These are phyloP conservation scores for Dreissena polymorpha DNA, from an alignment of 1,140 invertebrate species.

Conservation along the genomic window DNA sequence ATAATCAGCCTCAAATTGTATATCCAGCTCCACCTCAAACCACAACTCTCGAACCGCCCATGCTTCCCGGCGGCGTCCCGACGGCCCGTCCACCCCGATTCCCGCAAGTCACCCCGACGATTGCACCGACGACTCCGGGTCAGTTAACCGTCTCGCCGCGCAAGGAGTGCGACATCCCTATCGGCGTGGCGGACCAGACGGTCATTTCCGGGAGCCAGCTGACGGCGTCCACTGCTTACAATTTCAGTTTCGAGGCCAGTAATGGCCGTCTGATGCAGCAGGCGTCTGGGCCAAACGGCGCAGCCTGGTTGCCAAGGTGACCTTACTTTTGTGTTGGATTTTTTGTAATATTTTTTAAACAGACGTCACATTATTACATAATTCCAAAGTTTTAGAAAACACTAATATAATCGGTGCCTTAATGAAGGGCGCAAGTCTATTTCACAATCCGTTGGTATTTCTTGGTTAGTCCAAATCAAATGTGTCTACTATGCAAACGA, in stretches of 20 bases:
- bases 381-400: background rate
- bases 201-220: conserved; percentile 61
- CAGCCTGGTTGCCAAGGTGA: conserved; percentile 72
- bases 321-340: background rate
- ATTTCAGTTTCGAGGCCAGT: conserved; percentile 45
- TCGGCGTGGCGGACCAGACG: conserved; percentile 60
- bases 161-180: conserved; percentile 55
- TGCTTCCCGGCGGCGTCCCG: conserved; percentile 20
- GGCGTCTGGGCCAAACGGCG: conserved; percentile 61
- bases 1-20: background rate
- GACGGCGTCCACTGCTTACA: conserved; percentile 53
- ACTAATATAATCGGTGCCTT: background rate
- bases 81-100: conserved; percentile 40
- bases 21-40: background rate
- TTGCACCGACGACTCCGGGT: conserved; percentile 13
- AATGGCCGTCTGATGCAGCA: conserved; percentile 64
- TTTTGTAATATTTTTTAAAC: no score
- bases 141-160: conserved; percentile 20
- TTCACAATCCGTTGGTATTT: no score
- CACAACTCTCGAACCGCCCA: conserved; percentile 37
- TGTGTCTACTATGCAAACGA: no score
- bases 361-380: no score
- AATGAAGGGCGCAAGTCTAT: background rate
- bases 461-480: no score
- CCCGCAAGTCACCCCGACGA: conserved; percentile 42